These are phyloP conservation scores for Oenanthe oenanthe DNA, from an alignment of 2,113 vertebrate genomes.

Conservation along the genomic window DNA sequence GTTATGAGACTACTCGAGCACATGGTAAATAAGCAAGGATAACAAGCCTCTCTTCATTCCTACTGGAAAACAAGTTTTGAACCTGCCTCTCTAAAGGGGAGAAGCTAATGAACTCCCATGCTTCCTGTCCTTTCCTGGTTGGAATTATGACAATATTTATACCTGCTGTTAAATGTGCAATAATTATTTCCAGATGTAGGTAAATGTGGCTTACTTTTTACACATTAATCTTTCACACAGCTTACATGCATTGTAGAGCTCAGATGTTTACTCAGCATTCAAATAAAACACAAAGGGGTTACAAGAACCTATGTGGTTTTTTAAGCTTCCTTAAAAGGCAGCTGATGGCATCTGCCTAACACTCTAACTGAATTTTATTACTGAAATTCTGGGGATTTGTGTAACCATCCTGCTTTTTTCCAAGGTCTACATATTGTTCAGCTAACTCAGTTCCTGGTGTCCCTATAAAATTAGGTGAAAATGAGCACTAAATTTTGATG, in stretches of 20 bases:
- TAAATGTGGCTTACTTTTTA: not conserved
- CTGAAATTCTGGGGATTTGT: not conserved
- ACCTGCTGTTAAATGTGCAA: rapidly evolving
- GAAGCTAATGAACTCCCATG: not conserved
- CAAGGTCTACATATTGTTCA: not conserved
- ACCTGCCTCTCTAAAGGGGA: not conserved
- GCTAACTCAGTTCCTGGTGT: not conserved
- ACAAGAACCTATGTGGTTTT: not conserved
- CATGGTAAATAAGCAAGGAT: not conserved
- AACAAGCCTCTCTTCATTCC: not conserved
- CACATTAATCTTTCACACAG: not conserved
- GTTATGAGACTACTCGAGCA: not conserved
- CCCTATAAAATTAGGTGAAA: not conserved
- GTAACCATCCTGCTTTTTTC: not conserved
- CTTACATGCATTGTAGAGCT: not conserved
- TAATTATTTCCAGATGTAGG: not conserved
- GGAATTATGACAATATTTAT: not conserved
- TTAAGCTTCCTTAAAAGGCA: slow-evolving; percentile 4
- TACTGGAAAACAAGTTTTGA: not conserved
- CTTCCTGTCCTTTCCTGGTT: not conserved
- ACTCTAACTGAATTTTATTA: not conserved
- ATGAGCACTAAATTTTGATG: not conserved
- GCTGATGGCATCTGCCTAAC: not conserved
- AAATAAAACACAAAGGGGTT: not conserved
- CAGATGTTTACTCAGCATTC: not conserved